Conservation (phyloP, 2,113 vertebrate genomes). For the Peromyscus polionotus region DNA sequence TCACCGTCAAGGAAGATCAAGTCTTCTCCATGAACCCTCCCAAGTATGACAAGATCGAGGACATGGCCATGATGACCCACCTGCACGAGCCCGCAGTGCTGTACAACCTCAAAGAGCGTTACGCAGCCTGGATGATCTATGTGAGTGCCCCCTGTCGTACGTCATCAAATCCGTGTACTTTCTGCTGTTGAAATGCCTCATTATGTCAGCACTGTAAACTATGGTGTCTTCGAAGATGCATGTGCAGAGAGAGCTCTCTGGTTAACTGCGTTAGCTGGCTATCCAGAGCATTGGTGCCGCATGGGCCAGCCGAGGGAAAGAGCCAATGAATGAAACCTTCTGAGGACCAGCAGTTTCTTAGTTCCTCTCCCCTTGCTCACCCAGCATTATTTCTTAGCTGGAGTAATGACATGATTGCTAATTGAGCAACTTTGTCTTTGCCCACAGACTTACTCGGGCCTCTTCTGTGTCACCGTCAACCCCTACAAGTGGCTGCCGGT, state of each 20-base stretch:
- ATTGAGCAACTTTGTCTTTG: constrained; percentile 1
- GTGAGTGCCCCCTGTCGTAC: constrained; percentile 71
- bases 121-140: constrained; percentile 88
- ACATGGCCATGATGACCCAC: constrained; percentile 94
- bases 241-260: background rate
- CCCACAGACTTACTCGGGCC: constrained; percentile 92
- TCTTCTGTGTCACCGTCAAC: constrained; percentile 93
- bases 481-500: constrained; percentile 93
- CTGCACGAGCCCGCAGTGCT: constrained; percentile 89
- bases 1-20: constrained; percentile 91
- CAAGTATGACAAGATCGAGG: constrained; percentile 92
- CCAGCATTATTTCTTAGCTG: background rate
- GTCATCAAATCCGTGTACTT: background rate
- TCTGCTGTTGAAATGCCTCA: background rate
- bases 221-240: background rate
- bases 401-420: background rate
- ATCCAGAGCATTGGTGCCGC: background rate
- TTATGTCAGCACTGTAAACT: background rate
- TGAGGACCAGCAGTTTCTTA: background rate
- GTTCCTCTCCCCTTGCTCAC: background rate
- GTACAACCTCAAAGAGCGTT: constrained; percentile 88
- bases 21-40: constrained; percentile 91
- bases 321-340: background rate
- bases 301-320: background rate
- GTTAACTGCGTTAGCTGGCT: background rate